phyloP scores from a whole-genome alignment of 1,140 invertebrate species.

The Drosophila murphyi region DNA sequence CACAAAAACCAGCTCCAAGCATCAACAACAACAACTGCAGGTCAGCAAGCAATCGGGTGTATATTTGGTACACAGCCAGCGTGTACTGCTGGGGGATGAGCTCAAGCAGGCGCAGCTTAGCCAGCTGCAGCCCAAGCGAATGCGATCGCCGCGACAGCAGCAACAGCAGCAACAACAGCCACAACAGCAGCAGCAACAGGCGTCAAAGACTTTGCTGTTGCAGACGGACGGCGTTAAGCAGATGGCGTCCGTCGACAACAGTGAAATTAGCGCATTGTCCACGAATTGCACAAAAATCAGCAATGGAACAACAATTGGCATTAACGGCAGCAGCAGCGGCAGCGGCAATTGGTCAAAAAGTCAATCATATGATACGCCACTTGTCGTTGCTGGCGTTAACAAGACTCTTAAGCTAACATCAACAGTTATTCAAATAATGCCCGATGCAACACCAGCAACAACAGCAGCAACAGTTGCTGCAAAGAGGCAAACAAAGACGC shows the following conservation, averaged over 20 bases:
- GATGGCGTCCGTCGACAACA: conserved; percentile 34
- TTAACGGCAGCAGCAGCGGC: conserved; percentile 14
- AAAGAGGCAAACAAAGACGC: not conserved
- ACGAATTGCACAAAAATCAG: not conserved
- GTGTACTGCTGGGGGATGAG: conserved; percentile 35
- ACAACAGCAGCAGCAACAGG: not conserved
- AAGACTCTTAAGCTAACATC: conserved; percentile 59
- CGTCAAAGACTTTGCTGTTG: conserved; percentile 27
- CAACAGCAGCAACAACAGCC: conserved; percentile 10
- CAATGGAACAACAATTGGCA: not conserved
- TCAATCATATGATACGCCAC: conserved; percentile 6
- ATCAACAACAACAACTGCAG: not conserved
- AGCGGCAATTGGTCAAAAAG: conserved; percentile 17
- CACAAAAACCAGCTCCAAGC: not conserved
- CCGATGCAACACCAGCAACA: not conserved
- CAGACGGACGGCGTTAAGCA: conserved; percentile 24
- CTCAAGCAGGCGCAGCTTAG: conserved; percentile 44
- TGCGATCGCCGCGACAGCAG: not conserved
- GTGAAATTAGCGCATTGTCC: conserved; percentile 18
- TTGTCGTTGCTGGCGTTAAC: not conserved
- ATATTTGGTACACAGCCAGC: conserved; percentile 36
- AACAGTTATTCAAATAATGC: conserved; percentile 60
- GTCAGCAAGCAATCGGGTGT: conserved; percentile 8
- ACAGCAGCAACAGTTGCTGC: not conserved
- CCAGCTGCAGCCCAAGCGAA: conserved; percentile 1